These are phyloP conservation scores for Connochaetes taurinus DNA, from an alignment of 2,113 vertebrate species.

Conservation along the genomic window DNA sequence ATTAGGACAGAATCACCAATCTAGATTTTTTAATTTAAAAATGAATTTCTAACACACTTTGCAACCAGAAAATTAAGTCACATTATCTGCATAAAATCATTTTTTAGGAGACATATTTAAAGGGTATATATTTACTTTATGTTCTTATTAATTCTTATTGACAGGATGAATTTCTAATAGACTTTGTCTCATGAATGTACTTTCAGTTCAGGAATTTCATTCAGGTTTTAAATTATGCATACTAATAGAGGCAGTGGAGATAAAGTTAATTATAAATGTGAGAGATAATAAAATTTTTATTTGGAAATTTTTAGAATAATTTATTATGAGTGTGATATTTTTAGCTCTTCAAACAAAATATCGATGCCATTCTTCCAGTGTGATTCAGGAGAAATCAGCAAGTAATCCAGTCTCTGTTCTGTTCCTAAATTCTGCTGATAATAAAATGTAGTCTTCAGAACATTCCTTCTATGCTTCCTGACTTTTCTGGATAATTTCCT, in stretches of 20 bases:
- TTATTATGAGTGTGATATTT: conserved; percentile 18
- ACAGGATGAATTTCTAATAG: not conserved
- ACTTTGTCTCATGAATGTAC: not conserved
- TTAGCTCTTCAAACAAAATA: conserved; percentile 42
- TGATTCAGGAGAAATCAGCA: not conserved
- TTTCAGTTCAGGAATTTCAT: conserved; percentile 27
- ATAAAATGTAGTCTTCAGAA: not conserved
- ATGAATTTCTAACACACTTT: conserved; percentile 6
- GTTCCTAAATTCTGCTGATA: not conserved
- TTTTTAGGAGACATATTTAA: not conserved
- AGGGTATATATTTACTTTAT: not conserved
- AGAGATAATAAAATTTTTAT: conserved; percentile 23
- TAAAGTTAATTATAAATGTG: conserved; percentile 28
- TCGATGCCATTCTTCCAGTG: not conserved
- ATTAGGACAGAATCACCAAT: not conserved
- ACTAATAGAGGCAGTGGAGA: not conserved
- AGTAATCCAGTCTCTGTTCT: not conserved
- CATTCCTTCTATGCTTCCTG: not conserved
- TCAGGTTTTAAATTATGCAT: conserved; percentile 41
- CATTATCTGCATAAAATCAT: not conserved
- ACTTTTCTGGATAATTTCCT: conserved; percentile 10
- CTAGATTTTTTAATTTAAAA: conserved; percentile 27
- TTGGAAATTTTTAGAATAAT: conserved; percentile 39
- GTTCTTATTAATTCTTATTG: not conserved
- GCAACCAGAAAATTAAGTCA: not conserved